These are phyloP conservation scores for Zaprionus lineosus DNA, from an alignment of 2,888 invertebrate genomes.

Conservation along the genomic window DNA sequence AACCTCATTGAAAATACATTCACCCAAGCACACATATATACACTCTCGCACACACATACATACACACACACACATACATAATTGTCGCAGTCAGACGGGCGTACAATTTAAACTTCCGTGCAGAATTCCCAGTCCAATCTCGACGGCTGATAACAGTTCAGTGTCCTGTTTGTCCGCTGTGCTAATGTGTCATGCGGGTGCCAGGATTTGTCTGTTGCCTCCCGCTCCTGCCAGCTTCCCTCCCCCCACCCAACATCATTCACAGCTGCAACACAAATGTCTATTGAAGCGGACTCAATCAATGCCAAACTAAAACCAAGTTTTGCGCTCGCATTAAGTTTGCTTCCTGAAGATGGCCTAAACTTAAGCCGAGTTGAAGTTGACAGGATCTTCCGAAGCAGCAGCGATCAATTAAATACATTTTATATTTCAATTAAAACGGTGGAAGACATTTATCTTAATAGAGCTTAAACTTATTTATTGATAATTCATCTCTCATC, in stretches of 20 bases:
- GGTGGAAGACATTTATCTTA: too few species aligned
- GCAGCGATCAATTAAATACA: too few species aligned
- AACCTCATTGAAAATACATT: conserved; percentile 75
- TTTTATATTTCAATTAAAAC: too few species aligned
- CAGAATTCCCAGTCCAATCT: conserved; percentile 61
- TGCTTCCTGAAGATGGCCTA: too few species aligned
- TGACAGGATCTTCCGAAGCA: too few species aligned
- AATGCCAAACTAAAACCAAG: conserved; percentile 14
- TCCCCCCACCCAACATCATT: background rate
- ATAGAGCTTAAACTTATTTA: too few species aligned
- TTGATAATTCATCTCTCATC: too few species aligned
- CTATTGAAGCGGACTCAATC: conserved; percentile 32
- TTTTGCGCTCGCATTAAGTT: too few species aligned
- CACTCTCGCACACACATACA: conserved; percentile 8
- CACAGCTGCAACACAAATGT: background rate
- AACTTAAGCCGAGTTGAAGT: too few species aligned
- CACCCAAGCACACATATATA: conserved; percentile 2
- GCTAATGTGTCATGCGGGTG: conserved; percentile 62
- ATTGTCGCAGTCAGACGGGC: conserved; percentile 62
- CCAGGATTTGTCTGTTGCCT: conserved; percentile 41
- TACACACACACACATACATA: conserved; percentile 5
- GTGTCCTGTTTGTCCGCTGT: conserved; percentile 18
- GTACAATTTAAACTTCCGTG: conserved; percentile 62
- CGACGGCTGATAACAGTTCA: conserved; percentile 60
- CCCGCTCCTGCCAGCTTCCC: background rate